These are phyloP conservation scores for Eutolmus rufibarbis DNA, from an alignment of 2,888 invertebrate genomes.

Conservation along the genomic window DNA sequence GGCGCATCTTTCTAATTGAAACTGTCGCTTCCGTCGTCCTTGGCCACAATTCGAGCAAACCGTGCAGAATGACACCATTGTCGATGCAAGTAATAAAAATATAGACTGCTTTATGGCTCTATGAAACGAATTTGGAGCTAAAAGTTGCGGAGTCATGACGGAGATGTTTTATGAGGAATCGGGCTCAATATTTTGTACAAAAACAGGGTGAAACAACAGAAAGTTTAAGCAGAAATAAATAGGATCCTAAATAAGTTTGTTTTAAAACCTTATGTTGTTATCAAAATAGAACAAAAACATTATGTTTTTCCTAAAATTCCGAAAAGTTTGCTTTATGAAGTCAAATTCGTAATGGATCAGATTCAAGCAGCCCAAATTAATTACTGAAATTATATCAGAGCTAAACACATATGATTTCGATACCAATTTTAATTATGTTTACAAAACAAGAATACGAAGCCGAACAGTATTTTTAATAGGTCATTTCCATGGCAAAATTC, in stretches of 20 bases:
- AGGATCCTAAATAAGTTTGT: not conserved
- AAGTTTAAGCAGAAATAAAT: not conserved
- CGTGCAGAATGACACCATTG: not conserved
- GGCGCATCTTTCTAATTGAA: conserved; percentile 23
- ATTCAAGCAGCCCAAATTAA: not conserved
- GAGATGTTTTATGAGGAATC: not conserved
- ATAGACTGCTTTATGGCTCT: not conserved
- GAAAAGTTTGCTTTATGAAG: too few species aligned
- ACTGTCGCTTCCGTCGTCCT: not conserved
- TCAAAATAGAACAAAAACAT: not conserved
- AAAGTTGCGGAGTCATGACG: not conserved
- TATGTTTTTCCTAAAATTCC: too few species aligned
- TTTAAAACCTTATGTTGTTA: not conserved
- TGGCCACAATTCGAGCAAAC: not conserved
- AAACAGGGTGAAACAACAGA: not conserved
- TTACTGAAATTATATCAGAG: not conserved
- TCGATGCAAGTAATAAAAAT: not conserved
- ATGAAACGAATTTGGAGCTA: not conserved
- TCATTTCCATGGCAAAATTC: not conserved
- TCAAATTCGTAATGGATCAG: not conserved
- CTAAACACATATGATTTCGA: not conserved
- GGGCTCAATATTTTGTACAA: not conserved
- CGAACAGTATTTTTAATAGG: not conserved
- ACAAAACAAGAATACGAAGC: not conserved
- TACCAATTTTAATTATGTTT: not conserved